These are phyloP conservation scores for Phalanger gymnotis DNA, from an alignment of 2,797 vertebrate species.

Conservation along the genomic window DNA sequence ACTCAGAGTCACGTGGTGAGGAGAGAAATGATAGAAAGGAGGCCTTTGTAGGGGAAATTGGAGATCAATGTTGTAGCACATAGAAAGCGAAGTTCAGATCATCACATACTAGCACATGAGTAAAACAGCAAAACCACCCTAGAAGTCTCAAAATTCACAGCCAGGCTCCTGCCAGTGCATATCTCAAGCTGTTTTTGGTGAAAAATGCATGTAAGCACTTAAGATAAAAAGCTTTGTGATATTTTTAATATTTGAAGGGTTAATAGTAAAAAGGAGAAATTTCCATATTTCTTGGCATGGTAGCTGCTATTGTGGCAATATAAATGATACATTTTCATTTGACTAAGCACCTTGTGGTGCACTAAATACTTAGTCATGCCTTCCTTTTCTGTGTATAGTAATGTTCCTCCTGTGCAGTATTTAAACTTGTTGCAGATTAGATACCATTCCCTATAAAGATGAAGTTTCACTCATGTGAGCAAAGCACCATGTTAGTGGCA, in stretches of 20 bases:
- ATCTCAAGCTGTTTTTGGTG: neutral
- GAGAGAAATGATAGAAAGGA: neutral
- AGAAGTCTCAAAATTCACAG: neutral
- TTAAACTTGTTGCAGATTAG: neutral
- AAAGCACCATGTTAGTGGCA: neutral
- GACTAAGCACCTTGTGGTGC: neutral
- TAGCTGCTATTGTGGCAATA: neutral
- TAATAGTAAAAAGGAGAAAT: neutral
- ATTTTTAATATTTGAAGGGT: neutral
- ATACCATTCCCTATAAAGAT: neutral
- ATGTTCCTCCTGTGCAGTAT: neutral
- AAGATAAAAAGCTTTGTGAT: neutral
- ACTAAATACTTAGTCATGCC: no score
- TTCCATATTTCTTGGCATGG: neutral
- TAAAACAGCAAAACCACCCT: neutral
- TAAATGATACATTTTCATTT: neutral
- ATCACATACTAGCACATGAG: neutral
- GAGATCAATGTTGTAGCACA: neutral
- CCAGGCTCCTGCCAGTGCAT: neutral
- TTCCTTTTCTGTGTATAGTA: neutral
- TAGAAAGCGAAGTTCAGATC: neutral
- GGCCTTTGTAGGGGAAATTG: neutral
- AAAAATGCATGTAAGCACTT: neutral
- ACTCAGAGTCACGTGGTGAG: neutral
- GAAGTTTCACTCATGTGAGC: neutral